Conservation (phyloP, 2,888 invertebrate genomes). For the Conistra vaccinii region DNA sequence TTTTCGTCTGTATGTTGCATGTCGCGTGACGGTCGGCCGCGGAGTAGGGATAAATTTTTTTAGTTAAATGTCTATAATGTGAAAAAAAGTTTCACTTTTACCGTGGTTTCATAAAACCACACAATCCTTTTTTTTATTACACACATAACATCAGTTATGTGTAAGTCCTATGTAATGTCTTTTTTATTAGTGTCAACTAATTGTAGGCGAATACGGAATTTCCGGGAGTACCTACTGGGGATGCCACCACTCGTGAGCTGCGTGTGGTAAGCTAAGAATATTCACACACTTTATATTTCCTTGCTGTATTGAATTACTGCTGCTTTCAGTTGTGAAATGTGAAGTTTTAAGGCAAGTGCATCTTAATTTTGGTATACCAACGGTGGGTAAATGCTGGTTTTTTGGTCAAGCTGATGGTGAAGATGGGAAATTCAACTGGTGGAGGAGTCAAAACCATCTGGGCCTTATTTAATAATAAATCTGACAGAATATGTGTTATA, state of each 20-base stretch:
- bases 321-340: not conserved
- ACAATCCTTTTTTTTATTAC: too few species aligned
- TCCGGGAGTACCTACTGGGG: slow-evolving; percentile 56
- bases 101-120: too few species aligned
- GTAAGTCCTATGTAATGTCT: too few species aligned
- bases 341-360: not conserved
- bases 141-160: too few species aligned
- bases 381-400: too few species aligned
- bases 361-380: not conserved
- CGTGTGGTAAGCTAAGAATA: slow-evolving; percentile 65
- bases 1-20: too few species aligned
- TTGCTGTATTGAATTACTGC: not conserved
- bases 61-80: too few species aligned
- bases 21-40: too few species aligned
- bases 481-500: too few species aligned
- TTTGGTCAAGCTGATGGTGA: not conserved
- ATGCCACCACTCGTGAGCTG: slow-evolving; percentile 68
- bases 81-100: too few species aligned
- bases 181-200: too few species aligned
- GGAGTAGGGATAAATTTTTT: too few species aligned
- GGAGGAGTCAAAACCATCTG: not conserved
- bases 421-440: not conserved
- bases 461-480: not conserved
- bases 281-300: slow-evolving; percentile 50
- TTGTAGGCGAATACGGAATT: slow-evolving; percentile 69